A percentile compares a stretch with the other conserved stretches of the same genome.
Conservation (phyloP, 1,140 invertebrate genomes). For the Elymnias hypermnestra region DNA sequence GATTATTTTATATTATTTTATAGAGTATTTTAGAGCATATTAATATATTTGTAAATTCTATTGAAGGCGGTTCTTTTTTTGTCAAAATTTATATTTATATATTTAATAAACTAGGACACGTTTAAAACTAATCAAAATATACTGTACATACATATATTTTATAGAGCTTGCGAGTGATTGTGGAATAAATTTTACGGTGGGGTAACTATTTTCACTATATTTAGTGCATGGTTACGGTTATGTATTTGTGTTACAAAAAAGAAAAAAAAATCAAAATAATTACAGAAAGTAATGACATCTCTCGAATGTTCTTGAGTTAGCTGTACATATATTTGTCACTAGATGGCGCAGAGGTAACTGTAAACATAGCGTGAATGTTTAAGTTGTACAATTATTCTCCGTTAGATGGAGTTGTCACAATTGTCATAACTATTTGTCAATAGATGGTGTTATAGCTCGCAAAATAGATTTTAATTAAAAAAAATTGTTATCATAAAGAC, state of each 20-base stretch:
- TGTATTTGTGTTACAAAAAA: not conserved
- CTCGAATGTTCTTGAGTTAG: not conserved
- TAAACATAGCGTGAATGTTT: not conserved
- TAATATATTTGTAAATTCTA: too few relatives aligned
- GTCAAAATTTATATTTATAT: too few relatives aligned
- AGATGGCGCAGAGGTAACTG: not conserved
- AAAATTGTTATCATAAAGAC: too few relatives aligned
- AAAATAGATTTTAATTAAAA: too few relatives aligned
- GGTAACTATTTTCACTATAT: conserved; percentile 6
- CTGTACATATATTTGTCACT: not conserved
- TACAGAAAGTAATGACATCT: not conserved
- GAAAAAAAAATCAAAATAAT: not conserved
- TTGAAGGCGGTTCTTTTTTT: too few relatives aligned
- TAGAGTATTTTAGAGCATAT: too few relatives aligned
- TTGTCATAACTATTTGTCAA: too few relatives aligned
- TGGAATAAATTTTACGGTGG: conserved; percentile 5
- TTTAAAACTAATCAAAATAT: not conserved
- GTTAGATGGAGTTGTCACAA: too few relatives aligned
- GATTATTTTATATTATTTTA: too few relatives aligned
- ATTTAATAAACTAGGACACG: not conserved
- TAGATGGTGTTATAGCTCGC: too few relatives aligned
- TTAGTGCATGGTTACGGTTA: conserved; percentile 7
- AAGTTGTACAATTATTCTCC: too few relatives aligned
- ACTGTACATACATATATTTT: too few relatives aligned
- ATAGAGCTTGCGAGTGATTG: conserved; percentile 1